phyloP scores from a whole-genome alignment of 2,797 vertebrate genomes.

The Percopsis omiscomaycus region DNA sequence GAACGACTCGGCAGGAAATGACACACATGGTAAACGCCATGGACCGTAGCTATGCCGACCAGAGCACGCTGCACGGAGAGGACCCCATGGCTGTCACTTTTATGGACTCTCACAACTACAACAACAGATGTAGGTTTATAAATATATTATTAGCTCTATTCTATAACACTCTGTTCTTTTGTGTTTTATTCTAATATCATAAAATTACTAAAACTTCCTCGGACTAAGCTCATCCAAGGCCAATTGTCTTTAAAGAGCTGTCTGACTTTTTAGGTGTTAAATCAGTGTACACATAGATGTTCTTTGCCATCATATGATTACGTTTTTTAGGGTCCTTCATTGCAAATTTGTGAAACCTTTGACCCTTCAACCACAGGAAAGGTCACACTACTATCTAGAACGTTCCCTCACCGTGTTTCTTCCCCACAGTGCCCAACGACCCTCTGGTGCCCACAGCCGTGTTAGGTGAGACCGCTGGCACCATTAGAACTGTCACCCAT shows the following conservation, averaged over 20 bases:
- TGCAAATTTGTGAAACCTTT: too few species aligned
- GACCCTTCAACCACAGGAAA: neutral
- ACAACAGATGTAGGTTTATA: slow-evolving; percentile 91
- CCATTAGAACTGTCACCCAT: slow-evolving; percentile 68
- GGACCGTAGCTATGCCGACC: slow-evolving; percentile 97
- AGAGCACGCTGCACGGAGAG: slow-evolving; percentile 95
- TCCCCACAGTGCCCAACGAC: slow-evolving; percentile 95
- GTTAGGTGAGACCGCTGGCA: slow-evolving; percentile 90
- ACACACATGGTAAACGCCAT: slow-evolving; percentile 99
- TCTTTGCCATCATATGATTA: too few species aligned
- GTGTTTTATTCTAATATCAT: slow-evolving; percentile 10
- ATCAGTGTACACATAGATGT: too few species aligned
- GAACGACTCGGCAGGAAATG: slow-evolving; percentile 96
- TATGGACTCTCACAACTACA: slow-evolving; percentile 98
- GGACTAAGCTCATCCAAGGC: neutral
- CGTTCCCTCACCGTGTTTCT: slow-evolving; percentile 59
- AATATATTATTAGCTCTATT: slow-evolving; percentile 4
- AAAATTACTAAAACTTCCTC: slow-evolving; percentile 1
- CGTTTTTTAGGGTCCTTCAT: neutral
- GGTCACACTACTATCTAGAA: slow-evolving; percentile 21
- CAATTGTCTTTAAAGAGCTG: too few species aligned
- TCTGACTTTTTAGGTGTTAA: too few species aligned
- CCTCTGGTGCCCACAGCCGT: slow-evolving; percentile 98
- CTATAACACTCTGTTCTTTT: slow-evolving; percentile 2
- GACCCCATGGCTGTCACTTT: slow-evolving; percentile 96